Conservation (phyloP, 2,113 vertebrate genomes). For the Pseudopipra pipra region DNA sequence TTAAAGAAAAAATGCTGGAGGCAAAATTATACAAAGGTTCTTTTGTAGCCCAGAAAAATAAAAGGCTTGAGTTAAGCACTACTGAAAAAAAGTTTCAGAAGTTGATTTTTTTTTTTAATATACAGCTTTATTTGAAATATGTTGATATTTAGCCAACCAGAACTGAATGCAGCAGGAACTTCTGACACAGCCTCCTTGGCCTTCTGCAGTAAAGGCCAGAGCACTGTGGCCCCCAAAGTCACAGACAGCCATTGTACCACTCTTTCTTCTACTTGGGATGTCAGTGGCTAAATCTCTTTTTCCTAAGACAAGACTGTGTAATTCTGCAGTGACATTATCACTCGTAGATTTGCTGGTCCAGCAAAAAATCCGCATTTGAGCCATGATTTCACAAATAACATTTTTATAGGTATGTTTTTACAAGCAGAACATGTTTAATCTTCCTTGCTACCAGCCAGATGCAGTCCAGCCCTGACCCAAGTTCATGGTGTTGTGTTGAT, state of each 20-base stretch:
- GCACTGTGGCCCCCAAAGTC: not conserved
- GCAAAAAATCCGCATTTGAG: not conserved
- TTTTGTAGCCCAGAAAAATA: slow-evolving; percentile 37
- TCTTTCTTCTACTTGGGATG: not conserved
- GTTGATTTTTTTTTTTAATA: not conserved
- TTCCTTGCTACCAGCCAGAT: not conserved
- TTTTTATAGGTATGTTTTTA: not conserved
- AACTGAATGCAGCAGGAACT: not conserved
- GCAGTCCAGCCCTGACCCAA: not conserved
- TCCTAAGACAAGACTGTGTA: not conserved
- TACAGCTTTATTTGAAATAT: not conserved
- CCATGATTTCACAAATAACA: not conserved
- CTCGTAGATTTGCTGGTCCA: not conserved
- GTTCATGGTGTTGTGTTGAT: fast-evolving
- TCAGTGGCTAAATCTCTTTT: not conserved
- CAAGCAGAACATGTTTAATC: not conserved
- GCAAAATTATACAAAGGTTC: slow-evolving; percentile 53
- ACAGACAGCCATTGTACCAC: not conserved
- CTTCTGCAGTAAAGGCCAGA: not conserved
- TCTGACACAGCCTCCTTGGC: not conserved
- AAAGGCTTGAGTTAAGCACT: not conserved
- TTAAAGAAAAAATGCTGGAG: slow-evolving; percentile 30
- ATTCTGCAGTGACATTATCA: not conserved
- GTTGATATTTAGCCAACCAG: not conserved
- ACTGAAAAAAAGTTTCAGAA: slow-evolving; percentile 1